Percentiles rank a stretch among this genome's conserved stretches.
These are phyloP conservation scores for Sparus aurata DNA, from an alignment of 2,797 vertebrate species.

Conservation along the genomic window DNA sequence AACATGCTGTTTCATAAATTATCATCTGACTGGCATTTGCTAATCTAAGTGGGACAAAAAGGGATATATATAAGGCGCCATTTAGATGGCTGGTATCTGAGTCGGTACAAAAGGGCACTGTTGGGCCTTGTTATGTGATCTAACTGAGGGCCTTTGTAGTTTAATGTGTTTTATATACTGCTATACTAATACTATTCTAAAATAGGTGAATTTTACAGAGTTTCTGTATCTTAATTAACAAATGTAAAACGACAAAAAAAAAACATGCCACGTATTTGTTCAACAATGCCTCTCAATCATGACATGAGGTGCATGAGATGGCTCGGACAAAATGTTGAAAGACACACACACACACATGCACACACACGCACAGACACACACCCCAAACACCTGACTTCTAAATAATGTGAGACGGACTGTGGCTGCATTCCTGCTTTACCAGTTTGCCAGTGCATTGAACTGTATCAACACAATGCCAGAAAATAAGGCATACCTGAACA, in stretches of 20 bases:
- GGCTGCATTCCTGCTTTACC: background rate
- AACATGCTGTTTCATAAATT: background rate
- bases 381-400: background rate
- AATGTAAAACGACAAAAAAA: constrained; percentile 3
- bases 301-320: too few species aligned
- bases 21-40: background rate
- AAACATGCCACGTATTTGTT: background rate
- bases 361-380: constrained; percentile 3
- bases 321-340: background rate
- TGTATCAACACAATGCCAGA: background rate
- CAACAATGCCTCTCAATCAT: constrained; percentile 37
- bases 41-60: background rate
- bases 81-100: too few species aligned
- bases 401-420: background rate
- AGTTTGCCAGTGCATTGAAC: background rate
- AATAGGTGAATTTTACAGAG: constrained; percentile 10
- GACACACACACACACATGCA: constrained; percentile 8
- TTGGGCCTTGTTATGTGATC: too few species aligned
- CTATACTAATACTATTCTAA: background rate
- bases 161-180: background rate
- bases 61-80: too few species aligned
- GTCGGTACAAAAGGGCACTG: too few species aligned
- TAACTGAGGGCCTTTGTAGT: background rate
- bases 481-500: background rate
- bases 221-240: constrained; percentile 11